A percentile compares a stretch with the other conserved stretches of the same genome.
phyloP scores from a whole-genome alignment of 1,140 invertebrate species.

The Penaeus vannamei region DNA sequence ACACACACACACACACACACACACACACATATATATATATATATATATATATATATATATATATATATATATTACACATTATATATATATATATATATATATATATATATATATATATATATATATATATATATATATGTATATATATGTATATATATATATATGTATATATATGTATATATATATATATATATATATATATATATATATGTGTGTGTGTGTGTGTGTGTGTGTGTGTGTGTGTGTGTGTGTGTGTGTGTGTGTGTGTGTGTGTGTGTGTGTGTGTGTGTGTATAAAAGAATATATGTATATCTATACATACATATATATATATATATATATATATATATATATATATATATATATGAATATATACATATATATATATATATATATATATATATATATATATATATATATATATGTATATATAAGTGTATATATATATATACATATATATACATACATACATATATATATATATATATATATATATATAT shows the following conservation, averaged over 20 bases:
- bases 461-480: neutral
- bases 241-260: neutral
- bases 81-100: constrained; percentile 18
- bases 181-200: neutral
- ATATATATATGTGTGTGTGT: neutral
- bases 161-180: neutral
- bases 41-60: constrained; percentile 7
- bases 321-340: constrained; percentile 11
- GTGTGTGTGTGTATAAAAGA: neutral
- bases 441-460: neutral
- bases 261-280: neutral
- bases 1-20: neutral
- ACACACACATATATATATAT: neutral
- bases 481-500: constrained; percentile 6
- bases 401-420: neutral
- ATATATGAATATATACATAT: too few species aligned
- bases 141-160: constrained; percentile 23
- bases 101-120: neutral
- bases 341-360: neutral
- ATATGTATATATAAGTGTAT: neutral
- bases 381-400: neutral
- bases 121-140: constrained; percentile 3
- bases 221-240: neutral
- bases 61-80: constrained; percentile 23
- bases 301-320: neutral